A percentile compares a stretch with the other conserved stretches of the same genome.
Conservation (phyloP, 2,113 vertebrate species). For the Bufo gargarizans region DNA sequence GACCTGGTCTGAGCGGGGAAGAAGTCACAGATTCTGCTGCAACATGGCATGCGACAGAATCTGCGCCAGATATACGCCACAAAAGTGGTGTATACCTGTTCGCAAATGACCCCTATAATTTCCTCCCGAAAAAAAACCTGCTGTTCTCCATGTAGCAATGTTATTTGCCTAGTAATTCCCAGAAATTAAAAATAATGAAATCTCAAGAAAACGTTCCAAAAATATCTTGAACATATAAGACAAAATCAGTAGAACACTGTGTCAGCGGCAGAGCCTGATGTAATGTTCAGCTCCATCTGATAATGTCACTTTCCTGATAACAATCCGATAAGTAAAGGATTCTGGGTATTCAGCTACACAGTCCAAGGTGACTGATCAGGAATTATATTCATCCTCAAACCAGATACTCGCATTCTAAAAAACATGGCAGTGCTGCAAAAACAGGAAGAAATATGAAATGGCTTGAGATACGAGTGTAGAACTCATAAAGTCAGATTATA, state of each 20-base stretch:
- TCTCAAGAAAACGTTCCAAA: neutral
- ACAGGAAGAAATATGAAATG: neutral
- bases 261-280: neutral
- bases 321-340: neutral
- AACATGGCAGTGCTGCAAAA: neutral
- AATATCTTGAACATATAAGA: constrained; percentile 8
- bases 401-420: neutral
- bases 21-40: too few species aligned
- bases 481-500: neutral
- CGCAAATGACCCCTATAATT: too few species aligned
- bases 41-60: too few species aligned
- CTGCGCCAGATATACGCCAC: too few species aligned
- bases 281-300: neutral
- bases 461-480: neutral
- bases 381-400: neutral
- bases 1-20: too few species aligned
- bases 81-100: too few species aligned
- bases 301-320: constrained; percentile 25
- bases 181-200: constrained; percentile 8
- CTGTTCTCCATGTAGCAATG: neutral
- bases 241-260: constrained; percentile 8
- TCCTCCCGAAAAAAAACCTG: neutral
- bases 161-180: neutral
- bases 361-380: neutral
- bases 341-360: neutral